phyloP scores from a whole-genome alignment of 2,888 invertebrate species.

The Drosophila longiperda region DNA sequence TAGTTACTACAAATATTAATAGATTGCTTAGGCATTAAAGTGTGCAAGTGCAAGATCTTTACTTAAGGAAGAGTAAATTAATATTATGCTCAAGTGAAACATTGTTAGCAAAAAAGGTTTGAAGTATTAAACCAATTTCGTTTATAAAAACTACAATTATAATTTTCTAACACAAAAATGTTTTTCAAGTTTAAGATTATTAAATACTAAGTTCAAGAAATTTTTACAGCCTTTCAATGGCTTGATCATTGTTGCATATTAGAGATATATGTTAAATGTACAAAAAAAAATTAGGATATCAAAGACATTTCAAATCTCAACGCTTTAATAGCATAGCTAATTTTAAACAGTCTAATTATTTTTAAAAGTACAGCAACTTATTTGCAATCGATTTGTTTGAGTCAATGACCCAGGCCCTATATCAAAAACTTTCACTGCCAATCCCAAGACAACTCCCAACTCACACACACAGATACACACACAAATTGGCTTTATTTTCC shows the following conservation, averaged over 20 bases:
- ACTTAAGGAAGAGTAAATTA: neutral
- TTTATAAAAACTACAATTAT: neutral
- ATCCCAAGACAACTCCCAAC: constrained; percentile 36
- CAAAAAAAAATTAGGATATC: neutral
- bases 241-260: neutral
- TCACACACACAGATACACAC: constrained; percentile 7
- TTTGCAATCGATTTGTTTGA: constrained; percentile 21
- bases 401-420: constrained; percentile 49
- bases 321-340: neutral
- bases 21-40: neutral
- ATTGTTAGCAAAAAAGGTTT: neutral
- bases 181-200: neutral
- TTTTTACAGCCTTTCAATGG: too few relatives aligned
- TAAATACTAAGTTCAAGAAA: neutral
- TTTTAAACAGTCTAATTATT: neutral
- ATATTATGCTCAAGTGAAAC: neutral
- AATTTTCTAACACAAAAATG: neutral
- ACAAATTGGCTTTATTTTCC: constrained; percentile 43
- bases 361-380: neutral
- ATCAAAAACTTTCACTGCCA: constrained; percentile 38
- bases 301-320: neutral
- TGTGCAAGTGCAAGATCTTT: neutral
- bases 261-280: neutral
- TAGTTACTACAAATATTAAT: neutral
- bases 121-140: neutral